Evolutionary conservation across 2,797 vertebrate genomes (phyloP).

Genomic region (Octomys mimax): DNA sequence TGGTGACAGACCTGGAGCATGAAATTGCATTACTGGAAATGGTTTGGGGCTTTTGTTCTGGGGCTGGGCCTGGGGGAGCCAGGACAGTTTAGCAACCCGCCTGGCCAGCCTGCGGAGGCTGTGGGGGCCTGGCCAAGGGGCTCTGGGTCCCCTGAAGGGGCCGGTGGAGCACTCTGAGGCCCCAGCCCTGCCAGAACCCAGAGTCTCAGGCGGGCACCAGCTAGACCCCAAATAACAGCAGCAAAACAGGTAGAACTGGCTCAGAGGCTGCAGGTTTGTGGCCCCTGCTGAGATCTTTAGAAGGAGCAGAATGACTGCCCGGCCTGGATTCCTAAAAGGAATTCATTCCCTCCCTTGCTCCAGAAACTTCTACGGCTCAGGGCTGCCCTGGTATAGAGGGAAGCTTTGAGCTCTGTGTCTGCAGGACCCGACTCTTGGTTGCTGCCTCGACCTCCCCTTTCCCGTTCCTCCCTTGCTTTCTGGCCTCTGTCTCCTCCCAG

Average conservation of each 20-base stretch:
- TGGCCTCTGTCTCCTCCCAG: neutral
- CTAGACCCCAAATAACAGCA: neutral
- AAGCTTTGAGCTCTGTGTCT: fast-evolving
- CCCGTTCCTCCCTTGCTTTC: fast-evolving
- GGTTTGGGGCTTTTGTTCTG: conserved; percentile 71
- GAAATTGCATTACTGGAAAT: conserved; percentile 80
- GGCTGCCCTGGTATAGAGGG: neutral
- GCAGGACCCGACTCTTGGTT: fast-evolving
- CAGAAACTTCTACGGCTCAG: neutral
- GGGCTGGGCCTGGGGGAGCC: neutral
- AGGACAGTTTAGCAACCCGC: neutral
- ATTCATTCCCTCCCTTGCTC: fast-evolving
- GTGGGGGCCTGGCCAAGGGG: neutral
- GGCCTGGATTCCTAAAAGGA: neutral
- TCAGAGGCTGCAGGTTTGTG: neutral
- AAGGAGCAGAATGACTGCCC: neutral
- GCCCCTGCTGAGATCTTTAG: neutral
- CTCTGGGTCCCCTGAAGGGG: neutral
- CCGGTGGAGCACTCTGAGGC: too few relatives aligned
- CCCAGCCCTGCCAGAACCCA: neutral
- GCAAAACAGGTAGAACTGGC: neutral
- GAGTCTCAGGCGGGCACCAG: neutral
- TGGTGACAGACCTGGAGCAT: conserved; percentile 76
- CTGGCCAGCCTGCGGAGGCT: neutral
- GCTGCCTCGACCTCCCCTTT: too few relatives aligned